Base-by-base conservation (phyloP, 1,140 invertebrate genomes). In the Diprion similis region DNA sequence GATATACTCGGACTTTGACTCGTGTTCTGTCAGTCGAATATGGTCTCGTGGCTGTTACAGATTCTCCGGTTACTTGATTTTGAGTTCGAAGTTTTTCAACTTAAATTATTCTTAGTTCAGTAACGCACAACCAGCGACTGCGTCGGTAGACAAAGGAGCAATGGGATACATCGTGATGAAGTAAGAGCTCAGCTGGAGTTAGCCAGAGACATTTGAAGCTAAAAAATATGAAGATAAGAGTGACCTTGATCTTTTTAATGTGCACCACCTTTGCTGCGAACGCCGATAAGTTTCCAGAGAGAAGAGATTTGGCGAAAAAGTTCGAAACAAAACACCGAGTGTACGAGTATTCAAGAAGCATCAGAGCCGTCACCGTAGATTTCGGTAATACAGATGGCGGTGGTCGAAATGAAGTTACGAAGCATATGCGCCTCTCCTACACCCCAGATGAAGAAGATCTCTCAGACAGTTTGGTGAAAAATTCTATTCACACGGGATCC, bases 161-260 rank as follows among this genome's bases (percentile, higher is more conserved):
- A 59, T 59, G 51, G 51, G n/a, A 59, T 59, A 59, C 51, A 17
- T 17, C 51, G 11, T 59, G 6, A 59, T 17, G 11, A 59, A 59
- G 51, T 59, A 59, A 59, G 9, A 15, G 51, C n/a, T 15, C 51
- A 17, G 51, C 51, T 59, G 51, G 51, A 59, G 9, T 59, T 15
- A 37, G 24, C 24, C 24, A 37, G 24, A 37, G 24, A 37, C 6
- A 37, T 37, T 37, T 37, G 24, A 37, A 37, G 24, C 24, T 6
- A 37, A 1, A 59, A 59, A 59, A 59, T 59, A 59, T 59, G 51
- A 59, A 59, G 51, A 59, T 59, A 59, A 59, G 51, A 59, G 51
- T 59, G 51, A 59, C 51, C n/a, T 59, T 59, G 51, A 59, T 59
- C 9, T 6, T 59, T 59, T 59, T 59, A 8, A 15, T 59, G 51